Percentiles rank a stretch among this genome's conserved stretches.
Evolutionary conservation across 2,113 vertebrate species (phyloP).

Genomic region (pig (Sus scrofa)): T2T-Sscrofa CM000812.6:246166501-246167000

Average conservation of each 20-base stretch:
- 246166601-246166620: background rate
- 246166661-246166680: conserved; percentile 18
- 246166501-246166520: background rate
- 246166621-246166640: background rate
- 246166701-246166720: background rate
- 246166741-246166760: background rate
- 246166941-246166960: background rate
- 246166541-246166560: background rate
- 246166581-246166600: background rate
- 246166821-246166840: background rate
- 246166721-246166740: background rate
- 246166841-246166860: background rate
- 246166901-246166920: background rate
- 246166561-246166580: background rate
- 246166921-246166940: background rate
- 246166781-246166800: background rate
- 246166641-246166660: background rate
- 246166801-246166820: background rate
- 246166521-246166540: background rate
- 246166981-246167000: background rate
- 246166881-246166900: background rate
- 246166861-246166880: background rate
- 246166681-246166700: background rate
- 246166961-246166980: background rate
- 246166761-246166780: background rate